Base-by-base conservation (phyloP, 2,797 vertebrate genomes). In the Cuculus canorus region DNA sequence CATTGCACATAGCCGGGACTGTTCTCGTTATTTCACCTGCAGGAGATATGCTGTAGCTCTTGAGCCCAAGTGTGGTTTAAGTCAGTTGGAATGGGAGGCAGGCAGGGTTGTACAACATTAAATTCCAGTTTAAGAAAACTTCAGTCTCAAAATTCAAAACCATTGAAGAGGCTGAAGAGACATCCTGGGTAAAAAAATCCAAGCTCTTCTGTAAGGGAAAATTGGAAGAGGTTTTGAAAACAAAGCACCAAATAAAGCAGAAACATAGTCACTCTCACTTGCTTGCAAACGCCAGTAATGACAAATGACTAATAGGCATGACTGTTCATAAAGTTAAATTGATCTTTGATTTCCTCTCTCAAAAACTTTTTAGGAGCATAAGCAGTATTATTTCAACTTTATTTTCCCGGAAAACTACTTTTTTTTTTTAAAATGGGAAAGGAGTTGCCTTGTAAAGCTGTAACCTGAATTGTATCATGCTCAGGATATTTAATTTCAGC, bases 241-340 rank as follows among this genome's bases (percentile, higher is more conserved):
- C 59, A 80, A 69, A 83, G 41, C 57, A 78, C 41, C 63, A 80
- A 86, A 68, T 73, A 41, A 77, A 92, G 73, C 35, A 95, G 48
- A 94, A 78, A 90, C 25, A 48, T 3, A 72, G 54, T 88, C 77
- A 66, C 33, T 75, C 59, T 82, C 88, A 52, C 64, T 87, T 63
- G 78, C 52, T 89, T 54, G 86, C 47, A 88, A 91, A 64, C 27
- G 68, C 33, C 2, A 4, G 52, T 48, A 82, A 69, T 10, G 17
- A 82, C 47, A 76, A 72, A 86, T 84, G 86, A 84, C 66, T 93
- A 95, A 92, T 45, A 86, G 66, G 23, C 60, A 48, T 64, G 56
- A 92, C 33, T 88, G 63, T 39, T 92, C 60, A 37, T 76, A 84
- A 90, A 75, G n/a, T 43, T 82, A 77, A 59, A 86, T 66, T 95